Conservation (phyloP, 2,888 invertebrate genomes). For the Agelastica alni region DNA sequence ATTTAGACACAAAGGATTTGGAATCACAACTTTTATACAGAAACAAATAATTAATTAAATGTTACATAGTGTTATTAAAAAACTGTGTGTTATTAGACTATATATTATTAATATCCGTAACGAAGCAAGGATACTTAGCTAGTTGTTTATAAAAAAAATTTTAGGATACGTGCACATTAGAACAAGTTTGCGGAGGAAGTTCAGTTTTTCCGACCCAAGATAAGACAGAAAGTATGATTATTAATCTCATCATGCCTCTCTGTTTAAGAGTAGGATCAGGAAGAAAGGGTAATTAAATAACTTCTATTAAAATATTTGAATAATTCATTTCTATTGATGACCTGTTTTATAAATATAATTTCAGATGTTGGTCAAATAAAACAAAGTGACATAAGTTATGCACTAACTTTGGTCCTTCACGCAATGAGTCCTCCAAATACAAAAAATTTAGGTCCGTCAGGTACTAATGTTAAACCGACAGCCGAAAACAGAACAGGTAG, state of each 20-base stretch:
- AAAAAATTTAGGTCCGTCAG: conserved; percentile 68
- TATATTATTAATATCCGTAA: too few species aligned
- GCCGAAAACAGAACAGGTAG: conserved; percentile 79
- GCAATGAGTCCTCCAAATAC: conserved; percentile 82
- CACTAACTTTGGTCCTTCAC: conserved; percentile 86
- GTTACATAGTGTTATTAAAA: too few species aligned
- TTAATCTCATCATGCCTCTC: conserved; percentile 95
- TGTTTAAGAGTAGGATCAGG: conserved; percentile 95
- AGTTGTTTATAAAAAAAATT: too few species aligned
- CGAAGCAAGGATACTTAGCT: too few species aligned
- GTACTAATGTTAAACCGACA: conserved; percentile 70
- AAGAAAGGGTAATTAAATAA: conserved; percentile 73
- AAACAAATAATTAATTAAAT: too few species aligned
- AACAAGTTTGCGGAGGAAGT: conserved; percentile 93
- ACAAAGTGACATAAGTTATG: conserved; percentile 87
- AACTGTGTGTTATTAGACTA: too few species aligned
- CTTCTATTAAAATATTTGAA: neutral
- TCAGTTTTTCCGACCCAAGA: conserved; percentile 87
- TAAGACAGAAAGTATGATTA: conserved; percentile 92
- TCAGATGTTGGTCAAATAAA: conserved; percentile 87
- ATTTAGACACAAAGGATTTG: too few species aligned
- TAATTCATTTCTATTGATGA: too few species aligned
- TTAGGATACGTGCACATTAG: conserved; percentile 84
- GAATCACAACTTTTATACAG: too few species aligned
- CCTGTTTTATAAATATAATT: conserved; percentile 46